phyloP scores from a whole-genome alignment of 2,113 vertebrate genomes.

The Callorhinus ursinus region DNA sequence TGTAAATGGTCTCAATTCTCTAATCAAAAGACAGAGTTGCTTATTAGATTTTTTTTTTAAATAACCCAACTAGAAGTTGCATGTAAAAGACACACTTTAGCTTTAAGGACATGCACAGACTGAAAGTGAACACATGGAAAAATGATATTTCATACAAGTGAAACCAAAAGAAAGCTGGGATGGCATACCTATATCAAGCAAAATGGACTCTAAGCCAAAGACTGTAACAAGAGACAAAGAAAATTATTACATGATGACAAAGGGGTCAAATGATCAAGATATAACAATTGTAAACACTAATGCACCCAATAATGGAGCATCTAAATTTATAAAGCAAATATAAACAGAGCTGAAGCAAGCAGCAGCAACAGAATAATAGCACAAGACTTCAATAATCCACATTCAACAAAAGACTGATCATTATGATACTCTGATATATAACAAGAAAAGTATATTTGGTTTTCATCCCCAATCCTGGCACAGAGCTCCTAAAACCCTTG shows the following conservation, averaged over 20 bases:
- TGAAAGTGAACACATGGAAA: background rate
- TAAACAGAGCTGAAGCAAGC: background rate
- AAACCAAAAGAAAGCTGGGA: background rate
- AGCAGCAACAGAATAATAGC: background rate
- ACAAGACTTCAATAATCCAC: background rate
- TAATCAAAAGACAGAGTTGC: background rate
- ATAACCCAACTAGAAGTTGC: background rate
- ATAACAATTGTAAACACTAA: background rate
- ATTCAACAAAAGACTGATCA: background rate
- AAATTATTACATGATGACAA: background rate
- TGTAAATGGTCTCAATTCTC: background rate
- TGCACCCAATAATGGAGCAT: background rate
- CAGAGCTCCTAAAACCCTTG: background rate
- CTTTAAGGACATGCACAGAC: background rate
- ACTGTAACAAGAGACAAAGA: background rate
- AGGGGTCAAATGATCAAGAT: background rate
- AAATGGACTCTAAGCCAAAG: background rate
- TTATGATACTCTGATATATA: background rate
- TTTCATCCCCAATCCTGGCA: background rate
- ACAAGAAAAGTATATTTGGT: background rate
- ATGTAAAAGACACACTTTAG: background rate
- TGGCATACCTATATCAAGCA: background rate
- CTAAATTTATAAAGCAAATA: background rate
- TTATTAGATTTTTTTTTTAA: background rate
- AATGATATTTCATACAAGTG: background rate